These are phyloP conservation scores for Lanistes nyassanus DNA, from an alignment of 1,140 invertebrate species.

Conservation along the genomic window DNA sequence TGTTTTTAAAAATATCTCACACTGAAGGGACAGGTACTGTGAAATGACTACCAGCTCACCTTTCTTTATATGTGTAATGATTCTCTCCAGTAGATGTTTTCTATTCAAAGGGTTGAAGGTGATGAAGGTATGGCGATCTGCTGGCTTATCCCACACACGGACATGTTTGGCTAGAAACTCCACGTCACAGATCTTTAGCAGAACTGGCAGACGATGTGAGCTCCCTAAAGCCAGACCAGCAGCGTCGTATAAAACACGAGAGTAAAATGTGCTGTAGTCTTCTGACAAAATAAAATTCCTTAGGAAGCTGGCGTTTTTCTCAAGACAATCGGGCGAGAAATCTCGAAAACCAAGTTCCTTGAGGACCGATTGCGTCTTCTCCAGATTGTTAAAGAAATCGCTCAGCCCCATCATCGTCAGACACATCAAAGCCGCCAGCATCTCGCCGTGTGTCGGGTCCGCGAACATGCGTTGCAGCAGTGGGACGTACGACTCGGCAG, in stretches of 20 bases:
- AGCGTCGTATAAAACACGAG: slow-evolving; percentile 17
- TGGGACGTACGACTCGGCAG: slow-evolving; percentile 1
- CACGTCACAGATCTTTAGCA: slow-evolving; percentile 19
- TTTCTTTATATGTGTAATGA: not conserved
- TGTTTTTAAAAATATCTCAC: not conserved
- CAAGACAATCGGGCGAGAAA: not conserved
- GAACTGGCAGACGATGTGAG: not conserved
- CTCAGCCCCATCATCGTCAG: slow-evolving; percentile 16
- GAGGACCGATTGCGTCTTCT: not conserved
- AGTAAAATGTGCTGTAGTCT: not conserved
- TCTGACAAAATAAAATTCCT: not conserved
- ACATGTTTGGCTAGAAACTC: slow-evolving; percentile 1
- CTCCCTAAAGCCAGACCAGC: slow-evolving; percentile 13
- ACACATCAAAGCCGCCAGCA: slow-evolving; percentile 1
- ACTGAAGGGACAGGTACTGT: slow-evolving; percentile 1
- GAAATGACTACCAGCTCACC: not conserved
- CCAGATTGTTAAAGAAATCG: not conserved
- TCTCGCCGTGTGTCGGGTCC: not conserved
- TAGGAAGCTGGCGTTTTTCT: not conserved
- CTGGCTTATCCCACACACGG: not conserved
- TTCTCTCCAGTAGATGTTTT: not conserved
- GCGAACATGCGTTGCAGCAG: not conserved
- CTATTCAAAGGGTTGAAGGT: not conserved
- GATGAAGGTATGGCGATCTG: not conserved
- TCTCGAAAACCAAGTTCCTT: not conserved